Conservation (phyloP, 2,113 vertebrate genomes). For the Serilophus lunatus region DNA sequence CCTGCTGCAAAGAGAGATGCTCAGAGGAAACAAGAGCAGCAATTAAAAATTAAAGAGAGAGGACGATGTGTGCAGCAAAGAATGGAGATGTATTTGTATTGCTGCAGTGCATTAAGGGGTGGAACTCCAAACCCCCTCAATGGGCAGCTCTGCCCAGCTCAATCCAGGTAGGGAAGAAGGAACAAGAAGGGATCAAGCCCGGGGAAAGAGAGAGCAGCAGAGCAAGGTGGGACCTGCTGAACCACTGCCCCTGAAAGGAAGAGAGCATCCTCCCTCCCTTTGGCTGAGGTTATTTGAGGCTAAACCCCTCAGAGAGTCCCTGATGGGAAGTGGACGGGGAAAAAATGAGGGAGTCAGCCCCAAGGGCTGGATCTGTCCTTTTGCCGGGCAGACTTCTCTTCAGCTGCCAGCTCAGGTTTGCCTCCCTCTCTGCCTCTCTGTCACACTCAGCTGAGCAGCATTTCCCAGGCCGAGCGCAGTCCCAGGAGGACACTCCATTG, state of each 20-base stretch:
- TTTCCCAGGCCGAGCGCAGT: background rate
- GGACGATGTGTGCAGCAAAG: background rate
- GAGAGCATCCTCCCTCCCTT: background rate
- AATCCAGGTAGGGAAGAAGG: background rate
- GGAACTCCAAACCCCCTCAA: background rate
- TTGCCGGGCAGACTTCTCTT: rapidly evolving
- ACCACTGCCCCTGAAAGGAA: background rate
- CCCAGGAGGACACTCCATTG: background rate
- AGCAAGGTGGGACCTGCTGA: background rate
- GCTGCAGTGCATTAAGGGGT: background rate
- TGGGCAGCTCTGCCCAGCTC: background rate
- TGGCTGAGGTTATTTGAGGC: background rate
- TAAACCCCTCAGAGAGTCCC: background rate
- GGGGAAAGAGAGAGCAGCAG: background rate
- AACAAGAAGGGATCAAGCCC: background rate
- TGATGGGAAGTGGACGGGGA: rapidly evolving
- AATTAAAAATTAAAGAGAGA: conserved; percentile 16
- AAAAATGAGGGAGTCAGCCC: background rate
- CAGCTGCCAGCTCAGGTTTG: background rate
- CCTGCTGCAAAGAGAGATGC: background rate
- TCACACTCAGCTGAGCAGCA: background rate
- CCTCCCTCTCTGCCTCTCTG: background rate
- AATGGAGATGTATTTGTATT: rapidly evolving
- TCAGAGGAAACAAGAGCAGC: conserved; percentile 17
- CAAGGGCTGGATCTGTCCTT: background rate